These are phyloP conservation scores for Trididemnum nubilum DNA, from an alignment of 23 tunicate genomes.

Conservation along the genomic window DNA sequence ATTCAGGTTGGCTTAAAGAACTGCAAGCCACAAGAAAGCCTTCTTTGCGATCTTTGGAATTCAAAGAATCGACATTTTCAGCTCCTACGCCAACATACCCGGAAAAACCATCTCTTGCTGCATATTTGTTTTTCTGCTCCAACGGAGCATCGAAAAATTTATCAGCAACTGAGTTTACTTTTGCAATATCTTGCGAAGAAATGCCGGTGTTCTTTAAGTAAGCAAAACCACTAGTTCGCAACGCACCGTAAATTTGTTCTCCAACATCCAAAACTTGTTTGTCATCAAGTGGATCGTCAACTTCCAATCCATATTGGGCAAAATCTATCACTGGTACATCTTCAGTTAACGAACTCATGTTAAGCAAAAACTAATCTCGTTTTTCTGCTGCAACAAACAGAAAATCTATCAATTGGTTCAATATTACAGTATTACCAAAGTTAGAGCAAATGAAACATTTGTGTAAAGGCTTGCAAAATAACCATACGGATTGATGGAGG, in stretches of 20 bases:
- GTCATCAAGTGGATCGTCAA: background rate
- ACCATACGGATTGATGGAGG: too few species aligned
- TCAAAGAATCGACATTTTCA: slow-evolving; percentile 30
- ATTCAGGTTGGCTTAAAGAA: background rate
- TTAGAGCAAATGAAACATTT: too few species aligned
- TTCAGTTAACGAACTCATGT: too few species aligned
- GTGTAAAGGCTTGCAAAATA: too few species aligned
- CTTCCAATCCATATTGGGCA: background rate
- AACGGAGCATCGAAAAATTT: background rate
- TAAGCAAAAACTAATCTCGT: too few species aligned
- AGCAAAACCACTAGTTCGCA: slow-evolving; percentile 42
- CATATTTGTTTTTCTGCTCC: background rate
- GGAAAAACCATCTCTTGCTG: background rate
- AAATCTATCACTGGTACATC: slow-evolving; percentile 60
- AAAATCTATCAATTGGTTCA: too few species aligned
- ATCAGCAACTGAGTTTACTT: background rate
- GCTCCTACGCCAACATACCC: slow-evolving; percentile 31
- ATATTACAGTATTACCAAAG: too few species aligned
- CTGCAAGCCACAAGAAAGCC: slow-evolving; percentile 30
- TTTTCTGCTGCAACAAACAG: too few species aligned
- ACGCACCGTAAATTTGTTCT: slow-evolving; percentile 20
- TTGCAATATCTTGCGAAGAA: background rate
- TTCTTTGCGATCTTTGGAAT: slow-evolving; percentile 52
- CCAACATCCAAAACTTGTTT: too few species aligned
- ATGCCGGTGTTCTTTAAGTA: slow-evolving; percentile 50